Evolutionary conservation across 2,888 invertebrate genomes (phyloP), one percentile per base, ranked within the genome.

Genomic region (Morpho achilles): DNA sequence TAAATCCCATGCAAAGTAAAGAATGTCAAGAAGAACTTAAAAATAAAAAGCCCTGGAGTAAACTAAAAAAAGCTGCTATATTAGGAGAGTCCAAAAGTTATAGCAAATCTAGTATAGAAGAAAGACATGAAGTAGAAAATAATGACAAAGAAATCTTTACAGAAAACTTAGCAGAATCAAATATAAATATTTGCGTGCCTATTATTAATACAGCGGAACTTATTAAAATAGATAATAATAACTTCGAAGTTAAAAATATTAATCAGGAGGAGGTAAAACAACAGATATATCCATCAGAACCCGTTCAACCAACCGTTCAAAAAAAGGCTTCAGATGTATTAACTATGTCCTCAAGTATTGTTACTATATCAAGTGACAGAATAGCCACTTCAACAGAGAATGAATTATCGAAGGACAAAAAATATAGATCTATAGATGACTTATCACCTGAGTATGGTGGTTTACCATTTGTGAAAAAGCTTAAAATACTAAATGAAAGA

Each of bases 401-500:
- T 52, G 80, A 80, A 69, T 75, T 86, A 59, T 84, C 87, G 8
- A 83, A 82, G 82, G 69, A 81, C 2, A 96, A 96, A 79, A 93
- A 94, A 76, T 96, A 96, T 81, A 92, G 93, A 63, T 96, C 96
- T n/a, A 95, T 96, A 53, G 96, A 96, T 72, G 97, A 97, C 78
- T 82, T 97, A 43, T 96, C 96, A 7, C 97, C 97, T 0, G 97
- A 97, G 77, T 97, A 96, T 71, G 95, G 95, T 53, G 95, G 96
- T 9, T 82, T 97, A 60, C 96, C 97, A 0, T 97, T 97, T 75
- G 96, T 97, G 0, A 97, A 97, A 81, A 96, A 96, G 71, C 85
- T 97, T 52, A 96, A 97, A 88, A 97, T 97, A 69, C 90, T 97
- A 50, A 97, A 97, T 79, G 97, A 97, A 83, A 92, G 96, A 8